Conservation (phyloP, 1,140 invertebrate species). For the Microplitis demolitor region DNA sequence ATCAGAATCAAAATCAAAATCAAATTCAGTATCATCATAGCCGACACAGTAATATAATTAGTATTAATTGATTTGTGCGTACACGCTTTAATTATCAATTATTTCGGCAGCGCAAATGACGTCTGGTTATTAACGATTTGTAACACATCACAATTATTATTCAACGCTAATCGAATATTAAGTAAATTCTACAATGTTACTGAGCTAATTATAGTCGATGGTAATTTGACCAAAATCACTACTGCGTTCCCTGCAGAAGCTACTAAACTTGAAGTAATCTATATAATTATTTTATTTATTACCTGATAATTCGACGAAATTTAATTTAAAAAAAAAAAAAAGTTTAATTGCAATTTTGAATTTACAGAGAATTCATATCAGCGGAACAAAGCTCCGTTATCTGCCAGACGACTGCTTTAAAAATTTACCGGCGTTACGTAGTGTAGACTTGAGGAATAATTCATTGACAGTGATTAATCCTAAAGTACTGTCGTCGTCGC, state of each 20-base stretch:
- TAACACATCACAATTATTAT: too few species aligned
- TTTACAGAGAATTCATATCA: slow-evolving; percentile 53
- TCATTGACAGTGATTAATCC: slow-evolving; percentile 51
- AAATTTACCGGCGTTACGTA: slow-evolving; percentile 45
- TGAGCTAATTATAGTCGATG: slow-evolving; percentile 49
- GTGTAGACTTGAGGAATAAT: slow-evolving; percentile 62
- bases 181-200: too few species aligned
- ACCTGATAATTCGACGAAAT: background rate
- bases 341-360: background rate
- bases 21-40: too few species aligned
- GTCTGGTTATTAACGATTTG: too few species aligned
- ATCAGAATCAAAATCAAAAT: too few species aligned
- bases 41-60: too few species aligned
- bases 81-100: too few species aligned
- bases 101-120: too few species aligned
- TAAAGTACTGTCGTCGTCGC: slow-evolving; percentile 46
- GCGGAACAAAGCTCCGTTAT: slow-evolving; percentile 52
- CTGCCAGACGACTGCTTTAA: slow-evolving; percentile 51
- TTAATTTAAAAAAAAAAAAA: background rate
- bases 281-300: background rate
- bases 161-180: too few species aligned
- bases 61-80: too few species aligned
- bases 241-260: slow-evolving; percentile 51
- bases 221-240: slow-evolving; percentile 48
- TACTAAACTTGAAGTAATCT: slow-evolving; percentile 43